Base-by-base conservation (phyloP, 2,113 vertebrate genomes). In the Callochromis pleurospilus region DNA sequence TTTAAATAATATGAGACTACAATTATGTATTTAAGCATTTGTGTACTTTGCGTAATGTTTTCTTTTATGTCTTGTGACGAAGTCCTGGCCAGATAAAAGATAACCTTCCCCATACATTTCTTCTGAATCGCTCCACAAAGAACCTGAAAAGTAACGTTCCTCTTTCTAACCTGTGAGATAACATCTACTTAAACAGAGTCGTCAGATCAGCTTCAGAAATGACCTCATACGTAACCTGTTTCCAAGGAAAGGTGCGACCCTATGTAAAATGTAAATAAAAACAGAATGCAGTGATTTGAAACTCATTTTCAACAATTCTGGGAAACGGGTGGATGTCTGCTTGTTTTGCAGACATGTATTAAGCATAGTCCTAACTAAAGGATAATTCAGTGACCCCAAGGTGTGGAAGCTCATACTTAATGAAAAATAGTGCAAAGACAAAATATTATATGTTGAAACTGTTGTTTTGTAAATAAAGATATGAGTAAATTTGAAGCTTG, bases 141-240 rank as follows among this genome's bases (percentile, higher is more conserved):
- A 94, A 93, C 84, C 87, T 80, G 87, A 89, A 81, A 89, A 80
- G 65, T 86, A 75, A 82, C 36, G 40, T 90, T 93, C 86, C 79
- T 51, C 47, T 10, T 29, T 79, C 38, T 73, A 55, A 65, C 14
- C 58, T 36, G 56, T 42, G n/a, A 75, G 51, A 80, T 49, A 38
- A 33, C n/a, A 84, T 85, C 60, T 38, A 13, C 33, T 65, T 65
- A 42, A 62, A 79, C 13, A 56, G 12, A 5, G n/a, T 9, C 40
- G 36, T 26, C 9, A 29, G 17, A 68, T 77, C 19, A 21, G 29
- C 73, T 73, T 83, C 47, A 58, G 9, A 62, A 21, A 45, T 79
- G 24, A 17, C 36, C 29, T 77, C 24, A 81, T 9, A 26, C 6
- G 10, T 31, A 49, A 14, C 15, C 26, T 31, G 45, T 77, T 77